phyloP scores from a whole-genome alignment of 2,888 invertebrate species.

The Augochlorella aurata region DNA sequence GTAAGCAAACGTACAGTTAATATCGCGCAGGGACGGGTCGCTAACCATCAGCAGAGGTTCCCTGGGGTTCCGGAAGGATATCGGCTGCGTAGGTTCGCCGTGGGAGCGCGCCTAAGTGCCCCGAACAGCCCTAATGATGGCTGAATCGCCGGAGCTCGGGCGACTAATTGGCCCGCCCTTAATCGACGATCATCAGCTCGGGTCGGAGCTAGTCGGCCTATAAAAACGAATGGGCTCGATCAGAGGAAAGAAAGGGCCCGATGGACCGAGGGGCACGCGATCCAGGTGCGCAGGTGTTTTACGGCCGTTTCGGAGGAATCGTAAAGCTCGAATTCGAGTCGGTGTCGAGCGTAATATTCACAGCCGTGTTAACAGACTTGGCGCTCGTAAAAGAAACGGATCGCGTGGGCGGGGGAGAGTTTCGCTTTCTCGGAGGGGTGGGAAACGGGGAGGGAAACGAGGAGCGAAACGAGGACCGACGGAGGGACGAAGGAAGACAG shows the following conservation, averaged over 20 bases:
- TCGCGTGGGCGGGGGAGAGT: background rate
- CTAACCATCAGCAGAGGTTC: background rate
- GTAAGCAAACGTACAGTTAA: background rate
- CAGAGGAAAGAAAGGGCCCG: background rate
- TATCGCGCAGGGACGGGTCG: background rate
- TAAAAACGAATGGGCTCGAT: slow-evolving; percentile 19
- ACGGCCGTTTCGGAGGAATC: slow-evolving; percentile 30
- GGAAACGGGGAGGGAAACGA: background rate
- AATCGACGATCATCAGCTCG: background rate
- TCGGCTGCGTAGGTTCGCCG: background rate
- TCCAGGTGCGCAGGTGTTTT: slow-evolving; percentile 11
- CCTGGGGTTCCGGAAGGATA: background rate
- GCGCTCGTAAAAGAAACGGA: slow-evolving; percentile 15
- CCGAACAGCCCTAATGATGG: slow-evolving; percentile 4
- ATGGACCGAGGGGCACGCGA: too few relatives aligned
- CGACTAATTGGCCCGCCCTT: slow-evolving; percentile 5
- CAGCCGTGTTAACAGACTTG: slow-evolving; percentile 19
- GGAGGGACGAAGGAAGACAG: slow-evolving; percentile 17
- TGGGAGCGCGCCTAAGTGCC: background rate
- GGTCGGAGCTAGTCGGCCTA: background rate
- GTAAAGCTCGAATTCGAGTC: slow-evolving; percentile 26
- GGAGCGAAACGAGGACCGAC: background rate
- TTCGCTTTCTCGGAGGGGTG: background rate
- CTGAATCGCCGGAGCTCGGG: background rate
- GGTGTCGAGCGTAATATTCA: slow-evolving; percentile 10